These are phyloP conservation scores for Lasioglossum villosulum DNA, from an alignment of 2,888 invertebrate genomes.

Conservation along the genomic window DNA sequence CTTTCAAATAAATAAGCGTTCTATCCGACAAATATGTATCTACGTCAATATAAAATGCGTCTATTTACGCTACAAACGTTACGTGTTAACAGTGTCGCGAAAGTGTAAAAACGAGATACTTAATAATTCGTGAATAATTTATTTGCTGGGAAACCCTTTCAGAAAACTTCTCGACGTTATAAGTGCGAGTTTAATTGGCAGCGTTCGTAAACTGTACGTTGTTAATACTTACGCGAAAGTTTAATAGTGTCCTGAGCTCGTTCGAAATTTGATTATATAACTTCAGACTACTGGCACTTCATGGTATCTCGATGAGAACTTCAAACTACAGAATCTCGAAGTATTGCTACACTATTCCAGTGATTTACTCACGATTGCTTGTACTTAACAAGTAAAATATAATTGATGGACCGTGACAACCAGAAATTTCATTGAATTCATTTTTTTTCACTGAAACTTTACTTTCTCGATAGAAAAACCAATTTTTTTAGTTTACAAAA, in stretches of 20 bases:
- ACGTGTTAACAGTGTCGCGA: neutral
- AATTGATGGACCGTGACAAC: neutral
- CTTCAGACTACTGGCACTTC: neutral
- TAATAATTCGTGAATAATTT: neutral
- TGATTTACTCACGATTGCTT: neutral
- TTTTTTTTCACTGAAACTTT: neutral
- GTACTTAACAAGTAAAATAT: neutral
- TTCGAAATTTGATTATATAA: slow-evolving; percentile 1
- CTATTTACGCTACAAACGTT: neutral
- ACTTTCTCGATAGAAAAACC: neutral
- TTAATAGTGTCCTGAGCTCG: neutral
- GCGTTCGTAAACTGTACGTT: neutral
- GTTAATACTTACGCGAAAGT: neutral
- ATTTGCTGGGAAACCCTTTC: neutral
- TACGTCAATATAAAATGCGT: neutral
- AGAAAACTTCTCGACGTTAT: neutral
- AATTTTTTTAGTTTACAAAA: neutral
- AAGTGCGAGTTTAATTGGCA: neutral
- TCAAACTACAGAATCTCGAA: neutral
- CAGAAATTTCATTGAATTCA: neutral
- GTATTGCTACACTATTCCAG: neutral
- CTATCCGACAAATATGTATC: neutral
- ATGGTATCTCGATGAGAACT: neutral
- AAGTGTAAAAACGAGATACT: neutral
- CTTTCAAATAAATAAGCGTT: neutral